Base-by-base conservation (phyloP, 2,888 invertebrate species). In the Coleophora flavipennella region DNA sequence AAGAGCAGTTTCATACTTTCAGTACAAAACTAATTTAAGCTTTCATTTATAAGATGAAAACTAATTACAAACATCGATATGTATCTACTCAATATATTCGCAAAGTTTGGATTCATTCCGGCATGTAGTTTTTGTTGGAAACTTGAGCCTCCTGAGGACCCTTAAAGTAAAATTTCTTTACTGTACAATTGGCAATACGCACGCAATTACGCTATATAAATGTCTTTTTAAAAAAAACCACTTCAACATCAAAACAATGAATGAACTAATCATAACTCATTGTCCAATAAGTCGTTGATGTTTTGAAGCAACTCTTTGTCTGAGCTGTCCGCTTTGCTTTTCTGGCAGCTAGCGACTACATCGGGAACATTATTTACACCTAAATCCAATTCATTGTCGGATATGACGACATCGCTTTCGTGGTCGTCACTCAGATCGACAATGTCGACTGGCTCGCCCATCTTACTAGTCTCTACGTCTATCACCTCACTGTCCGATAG, bases 341-440 rank as follows among this genome's bases (percentile, higher is more conserved):
- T 71, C 7, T 66, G 73, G 59, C 83, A 81, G 42, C 83, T 83
- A 1, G 79, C 83, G 0, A 81, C 81, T 1, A 81, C 74, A 39
- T 84, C 83, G 0, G 81, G 81, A n/a, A 81, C 74, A 40, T 72
- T 80, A 38, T 70, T 76, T 13, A 56, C 62, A 40, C 78, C 70
- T 47, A 75, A 43, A 29, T 75, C 72, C 2, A 71, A 59, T 29
- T 72, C 74, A 46, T 49, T 53, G 8, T 74, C 74, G 0, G 20
- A 20, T 20, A 20, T 20, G 20, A 20, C 20, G 20, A 20, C 20
- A 20, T 20, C 20, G 20, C 20, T 20, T 3, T 75, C 78, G 12
- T 46, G 51, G 10, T 79, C 78, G 13, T 77, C 79, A 42, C 81
- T 79, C 1, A 80, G 51, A 43, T 84, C 80, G 0, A 81, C 80